Evolutionary conservation across 2,888 invertebrate species (phyloP), one percentile per base, ranked within the genome.

Genomic region (Chrysodeixis includens): DNA sequence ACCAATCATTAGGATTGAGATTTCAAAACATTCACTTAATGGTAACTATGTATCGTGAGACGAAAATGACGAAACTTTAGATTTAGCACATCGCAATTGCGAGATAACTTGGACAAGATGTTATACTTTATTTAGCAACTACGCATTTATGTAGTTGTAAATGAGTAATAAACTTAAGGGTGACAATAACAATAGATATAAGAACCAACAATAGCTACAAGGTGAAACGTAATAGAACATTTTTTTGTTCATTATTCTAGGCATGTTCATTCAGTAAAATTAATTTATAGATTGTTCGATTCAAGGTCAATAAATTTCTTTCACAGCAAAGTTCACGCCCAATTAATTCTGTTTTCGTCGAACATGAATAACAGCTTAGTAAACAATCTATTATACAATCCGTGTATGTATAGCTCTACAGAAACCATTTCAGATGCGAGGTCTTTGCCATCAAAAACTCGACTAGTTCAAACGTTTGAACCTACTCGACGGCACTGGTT

Each of bases 21-120:
- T 71, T 67, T 57, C 53, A 60, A 56, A 65, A 76, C 46, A 54
- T 67, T 57, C 22, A 46, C 26, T 59, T 51, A 32, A n/a, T 53
- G 40, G 35, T 16, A n/a, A n/a, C 35, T 12, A 49, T 44, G 52
- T 58, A 32, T 30, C 46, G 30, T 49, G 20, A 49, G 46, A 58
- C 14, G 26, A 9, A 30, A 56, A 66, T 76, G 59, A 62, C 30
- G 58, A 72, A 62, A 66, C 66, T 10, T 18, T n/a, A 40, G 30
- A 30, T 62, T n/a, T 26, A 7, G 8, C 26, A 10, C 57, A 26
- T 46, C 10, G 26, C 16, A 16, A 10, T 22, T 26, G 22, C 35
- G 35, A 52, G 22, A 52, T 56, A 10, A 49, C 46, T 60, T 22
- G 53, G 18, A 40, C 30, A 60, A 56, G 52, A 44, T 60, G 52